Evolutionary conservation across 2,113 vertebrate genomes (phyloP).

Genomic region (Echinops telfairi): DNA sequence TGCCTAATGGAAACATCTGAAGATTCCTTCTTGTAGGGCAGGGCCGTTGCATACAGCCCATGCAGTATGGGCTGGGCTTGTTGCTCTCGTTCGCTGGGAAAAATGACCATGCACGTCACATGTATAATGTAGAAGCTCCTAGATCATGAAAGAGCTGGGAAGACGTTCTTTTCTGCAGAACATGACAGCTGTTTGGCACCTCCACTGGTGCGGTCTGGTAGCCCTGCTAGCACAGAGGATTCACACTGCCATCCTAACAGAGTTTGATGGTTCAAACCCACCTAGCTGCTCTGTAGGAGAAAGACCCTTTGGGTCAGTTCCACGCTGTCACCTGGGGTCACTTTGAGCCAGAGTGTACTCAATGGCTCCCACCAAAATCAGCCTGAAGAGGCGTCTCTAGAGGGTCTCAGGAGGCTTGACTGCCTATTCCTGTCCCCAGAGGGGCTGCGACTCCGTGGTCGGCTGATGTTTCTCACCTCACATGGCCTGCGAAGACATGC

Average conservation of each 20-base stretch:
- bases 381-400: background rate
- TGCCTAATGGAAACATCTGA: background rate
- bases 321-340: background rate
- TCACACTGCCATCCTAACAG: background rate
- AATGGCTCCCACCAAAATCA: background rate
- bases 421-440: background rate
- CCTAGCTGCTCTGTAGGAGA: background rate
- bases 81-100: background rate
- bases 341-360: background rate
- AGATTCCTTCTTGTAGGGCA: background rate
- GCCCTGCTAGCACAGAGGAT: background rate
- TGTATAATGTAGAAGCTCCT: background rate
- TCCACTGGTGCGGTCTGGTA: background rate
- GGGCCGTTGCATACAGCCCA: background rate
- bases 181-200: accelerated
- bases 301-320: background rate
- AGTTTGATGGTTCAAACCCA: background rate
- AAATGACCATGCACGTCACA: background rate
- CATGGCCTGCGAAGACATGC: accelerated
- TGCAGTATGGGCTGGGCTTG: background rate
- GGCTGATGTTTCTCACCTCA: background rate
- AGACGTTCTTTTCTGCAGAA: background rate
- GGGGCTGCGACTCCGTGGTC: background rate
- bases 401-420: background rate
- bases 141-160: background rate